These are phyloP conservation scores for Paradoxurus hermaphroditus DNA, from an alignment of 2,113 vertebrate genomes.

Conservation along the genomic window DNA sequence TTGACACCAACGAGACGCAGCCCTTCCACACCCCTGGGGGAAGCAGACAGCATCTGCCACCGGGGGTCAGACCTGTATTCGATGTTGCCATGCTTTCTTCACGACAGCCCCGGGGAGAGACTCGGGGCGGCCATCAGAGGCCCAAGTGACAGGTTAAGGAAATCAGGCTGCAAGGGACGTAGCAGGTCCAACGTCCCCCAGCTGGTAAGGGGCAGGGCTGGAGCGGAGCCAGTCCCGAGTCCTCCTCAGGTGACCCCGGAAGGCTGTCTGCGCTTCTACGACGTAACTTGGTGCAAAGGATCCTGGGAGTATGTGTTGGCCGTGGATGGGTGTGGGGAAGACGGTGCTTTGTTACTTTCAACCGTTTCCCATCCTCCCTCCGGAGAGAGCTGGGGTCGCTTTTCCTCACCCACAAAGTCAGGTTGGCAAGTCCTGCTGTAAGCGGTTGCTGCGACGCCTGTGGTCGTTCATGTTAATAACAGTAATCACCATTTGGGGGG, in stretches of 20 bases:
- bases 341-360: background rate
- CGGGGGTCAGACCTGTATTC: background rate
- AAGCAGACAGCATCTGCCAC: background rate
- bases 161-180: background rate
- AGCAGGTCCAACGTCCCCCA: background rate
- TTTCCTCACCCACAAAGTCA: background rate
- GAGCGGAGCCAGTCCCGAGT: background rate
- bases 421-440: background rate
- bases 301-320: background rate
- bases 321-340: too few species aligned
- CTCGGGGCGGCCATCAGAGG: background rate
- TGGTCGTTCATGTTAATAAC: background rate
- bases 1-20: background rate
- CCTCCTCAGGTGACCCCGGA: background rate
- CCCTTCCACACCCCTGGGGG: accelerated
- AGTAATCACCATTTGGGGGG: background rate
- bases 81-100: background rate
- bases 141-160: background rate
- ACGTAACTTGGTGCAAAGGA: background rate
- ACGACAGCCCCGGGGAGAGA: background rate
- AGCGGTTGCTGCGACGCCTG: background rate
- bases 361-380: background rate
- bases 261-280: background rate
- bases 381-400: background rate
- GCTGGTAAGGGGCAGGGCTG: background rate